Conservation (phyloP, 2,113 vertebrate genomes). For the Mus musculus region DNA sequence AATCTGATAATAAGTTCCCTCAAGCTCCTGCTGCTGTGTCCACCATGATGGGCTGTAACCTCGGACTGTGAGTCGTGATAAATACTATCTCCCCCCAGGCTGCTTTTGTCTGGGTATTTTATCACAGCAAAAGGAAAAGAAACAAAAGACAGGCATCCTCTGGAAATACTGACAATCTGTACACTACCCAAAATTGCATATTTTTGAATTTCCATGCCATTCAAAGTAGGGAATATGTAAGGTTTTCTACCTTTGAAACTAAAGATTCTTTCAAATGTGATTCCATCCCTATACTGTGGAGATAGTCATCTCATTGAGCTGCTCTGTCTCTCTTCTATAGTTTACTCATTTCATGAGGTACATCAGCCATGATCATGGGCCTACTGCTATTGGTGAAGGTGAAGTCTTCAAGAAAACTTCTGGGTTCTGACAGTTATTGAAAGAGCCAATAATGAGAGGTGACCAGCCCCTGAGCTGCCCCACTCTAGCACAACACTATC, state of each 20-base stretch:
- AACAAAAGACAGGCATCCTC: slow-evolving; percentile 12
- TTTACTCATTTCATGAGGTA: slow-evolving; percentile 59
- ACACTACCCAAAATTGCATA: background rate
- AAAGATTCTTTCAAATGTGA: slow-evolving; percentile 47
- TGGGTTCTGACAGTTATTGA: background rate
- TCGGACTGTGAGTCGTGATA: background rate
- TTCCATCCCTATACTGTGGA: slow-evolving; percentile 41
- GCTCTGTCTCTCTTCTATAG: slow-evolving; percentile 59
- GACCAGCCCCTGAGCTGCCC: background rate
- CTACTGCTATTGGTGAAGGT: background rate
- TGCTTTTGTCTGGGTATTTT: background rate
- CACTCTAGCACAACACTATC: background rate
- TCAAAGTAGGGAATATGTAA: slow-evolving; percentile 6
- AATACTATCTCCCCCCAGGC: background rate
- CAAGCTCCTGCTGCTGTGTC: background rate
- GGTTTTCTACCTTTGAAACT: slow-evolving; percentile 50
- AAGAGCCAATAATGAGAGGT: slow-evolving; percentile 48
- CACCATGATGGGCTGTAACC: background rate
- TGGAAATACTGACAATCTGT: slow-evolving; percentile 27
- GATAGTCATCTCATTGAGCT: background rate
- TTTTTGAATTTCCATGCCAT: slow-evolving; percentile 30
- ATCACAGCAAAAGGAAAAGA: background rate
- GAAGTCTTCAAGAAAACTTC: slow-evolving; percentile 5
- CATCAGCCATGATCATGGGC: background rate
- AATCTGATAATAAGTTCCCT: background rate